Conservation (phyloP, 2,113 vertebrate species). For the Budorcas taxicolor region DNA sequence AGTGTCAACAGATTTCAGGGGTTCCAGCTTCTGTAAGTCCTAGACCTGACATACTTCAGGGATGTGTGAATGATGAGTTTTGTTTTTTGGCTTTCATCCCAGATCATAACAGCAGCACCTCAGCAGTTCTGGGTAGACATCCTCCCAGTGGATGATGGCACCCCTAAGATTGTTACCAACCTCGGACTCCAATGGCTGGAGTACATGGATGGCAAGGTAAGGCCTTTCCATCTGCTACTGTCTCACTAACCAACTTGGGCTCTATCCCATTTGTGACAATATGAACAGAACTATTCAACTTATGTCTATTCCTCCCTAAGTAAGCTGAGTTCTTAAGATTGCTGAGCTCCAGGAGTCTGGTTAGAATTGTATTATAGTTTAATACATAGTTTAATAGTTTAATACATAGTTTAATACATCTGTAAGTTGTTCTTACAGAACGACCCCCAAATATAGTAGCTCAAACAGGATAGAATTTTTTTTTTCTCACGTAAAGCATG, state of each 20-base stretch:
- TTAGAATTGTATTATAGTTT: not conserved
- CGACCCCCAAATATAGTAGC: not conserved
- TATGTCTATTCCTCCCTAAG: not conserved
- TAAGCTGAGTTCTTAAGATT: not conserved
- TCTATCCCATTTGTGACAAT: not conserved
- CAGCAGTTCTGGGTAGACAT: conserved; percentile 93
- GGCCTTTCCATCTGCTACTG: not conserved
- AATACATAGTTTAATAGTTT: too few relatives aligned
- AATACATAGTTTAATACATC: too few relatives aligned
- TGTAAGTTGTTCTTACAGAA: not conserved
- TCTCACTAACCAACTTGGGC: not conserved
- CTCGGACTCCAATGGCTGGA: conserved; percentile 97
- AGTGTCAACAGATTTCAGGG: not conserved
- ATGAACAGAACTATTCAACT: not conserved
- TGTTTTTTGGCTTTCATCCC: not conserved
- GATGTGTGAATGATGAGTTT: not conserved
- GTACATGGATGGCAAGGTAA: conserved; percentile 90
- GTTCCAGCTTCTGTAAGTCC: not conserved
- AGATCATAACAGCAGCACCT: conserved; percentile 90
- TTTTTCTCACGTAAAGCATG: not conserved
- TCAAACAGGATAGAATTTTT: not conserved
- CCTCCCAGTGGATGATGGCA: conserved; percentile 91
- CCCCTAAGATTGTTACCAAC: conserved; percentile 93
- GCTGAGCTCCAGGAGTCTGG: not conserved
- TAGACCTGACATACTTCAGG: too few relatives aligned